Percentiles rank a stretch among this genome's conserved stretches.
Evolutionary conservation across 2,888 invertebrate species (phyloP).

Genomic region (Hedychridium roseum): DNA sequence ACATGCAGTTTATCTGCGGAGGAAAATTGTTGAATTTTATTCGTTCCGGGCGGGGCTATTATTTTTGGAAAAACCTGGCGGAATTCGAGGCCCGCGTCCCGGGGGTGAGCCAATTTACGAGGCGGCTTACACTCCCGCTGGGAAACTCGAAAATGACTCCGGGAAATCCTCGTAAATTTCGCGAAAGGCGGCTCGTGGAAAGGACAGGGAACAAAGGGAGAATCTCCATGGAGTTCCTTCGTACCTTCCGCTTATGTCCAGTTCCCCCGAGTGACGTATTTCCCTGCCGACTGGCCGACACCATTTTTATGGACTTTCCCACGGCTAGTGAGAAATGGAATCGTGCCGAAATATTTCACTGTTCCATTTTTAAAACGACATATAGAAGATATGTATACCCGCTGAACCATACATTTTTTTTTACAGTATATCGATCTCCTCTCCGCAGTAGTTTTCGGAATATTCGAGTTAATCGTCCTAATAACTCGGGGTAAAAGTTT

Average conservation of each 20-base stretch:
- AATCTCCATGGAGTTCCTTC: constrained; percentile 7
- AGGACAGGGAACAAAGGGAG: constrained; percentile 5
- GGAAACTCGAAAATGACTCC: constrained; percentile 37
- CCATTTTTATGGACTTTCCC: constrained; percentile 22
- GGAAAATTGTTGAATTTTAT: no score
- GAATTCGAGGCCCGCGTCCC: constrained; percentile 15
- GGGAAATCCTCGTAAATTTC: constrained; percentile 30
- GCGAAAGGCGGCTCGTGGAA: constrained; percentile 12
- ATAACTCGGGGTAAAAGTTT: no score
- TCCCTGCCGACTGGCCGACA: constrained; percentile 8
- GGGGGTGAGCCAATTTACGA: constrained; percentile 33
- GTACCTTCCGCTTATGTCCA: constrained; percentile 17
- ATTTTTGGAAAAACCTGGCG: constrained; percentile 3
- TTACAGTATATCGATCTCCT: no score
- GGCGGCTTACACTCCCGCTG: constrained; percentile 26
- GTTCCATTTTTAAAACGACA: no score
- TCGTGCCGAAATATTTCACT: no score
- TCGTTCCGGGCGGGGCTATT: no score
- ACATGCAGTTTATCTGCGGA: no score
- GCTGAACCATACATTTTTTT: no score
- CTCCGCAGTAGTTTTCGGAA: no score
- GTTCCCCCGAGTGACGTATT: constrained; percentile 3
- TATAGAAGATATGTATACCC: no score
- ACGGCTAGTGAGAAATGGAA: no score
- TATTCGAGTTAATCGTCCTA: no score